These are phyloP conservation scores for Heliconius hewitsoni DNA, from an alignment of 1,140 invertebrate species.

Conservation along the genomic window DNA sequence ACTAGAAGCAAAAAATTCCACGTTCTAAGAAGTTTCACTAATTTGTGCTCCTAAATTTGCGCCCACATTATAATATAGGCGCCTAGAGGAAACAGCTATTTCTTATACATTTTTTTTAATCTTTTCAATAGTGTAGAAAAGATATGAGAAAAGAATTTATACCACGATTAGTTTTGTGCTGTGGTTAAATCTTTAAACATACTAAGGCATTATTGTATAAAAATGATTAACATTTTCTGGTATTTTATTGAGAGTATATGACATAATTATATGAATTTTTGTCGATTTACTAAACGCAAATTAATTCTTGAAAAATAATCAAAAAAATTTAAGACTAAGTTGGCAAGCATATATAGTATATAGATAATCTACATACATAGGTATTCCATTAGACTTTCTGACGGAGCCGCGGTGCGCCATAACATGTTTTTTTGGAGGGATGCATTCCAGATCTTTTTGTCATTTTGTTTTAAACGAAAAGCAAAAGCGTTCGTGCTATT, in stretches of 20 bases:
- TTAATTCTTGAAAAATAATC: too few species aligned
- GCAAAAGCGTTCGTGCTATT: not conserved
- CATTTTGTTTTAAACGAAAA: constrained; percentile 55
- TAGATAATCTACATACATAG: too few species aligned
- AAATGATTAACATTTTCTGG: too few species aligned
- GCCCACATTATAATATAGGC: not conserved
- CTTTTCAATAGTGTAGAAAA: not conserved
- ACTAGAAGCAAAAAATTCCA: constrained; percentile 35
- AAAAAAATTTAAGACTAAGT: too few species aligned
- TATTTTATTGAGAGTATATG: too few species aligned
- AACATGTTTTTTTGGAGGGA: constrained; percentile 42
- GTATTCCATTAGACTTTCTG: not conserved
- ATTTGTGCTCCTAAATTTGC: constrained; percentile 5
- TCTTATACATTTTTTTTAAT: not conserved
- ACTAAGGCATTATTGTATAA: too few species aligned
- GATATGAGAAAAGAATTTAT: not conserved
- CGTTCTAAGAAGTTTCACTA: constrained; percentile 19
- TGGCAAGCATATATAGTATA: too few species aligned
- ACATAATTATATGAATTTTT: too few species aligned
- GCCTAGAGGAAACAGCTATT: not conserved
- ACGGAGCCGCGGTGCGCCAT: not conserved
- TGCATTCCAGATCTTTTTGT: constrained; percentile 55
- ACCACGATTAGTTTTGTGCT: too few species aligned
- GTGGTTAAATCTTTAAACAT: too few species aligned
- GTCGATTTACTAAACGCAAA: too few species aligned